Evolutionary conservation across 2,797 vertebrate species (phyloP), one percentile per base, ranked within the genome.

Genomic region (Girardinus metallicus): DNA sequence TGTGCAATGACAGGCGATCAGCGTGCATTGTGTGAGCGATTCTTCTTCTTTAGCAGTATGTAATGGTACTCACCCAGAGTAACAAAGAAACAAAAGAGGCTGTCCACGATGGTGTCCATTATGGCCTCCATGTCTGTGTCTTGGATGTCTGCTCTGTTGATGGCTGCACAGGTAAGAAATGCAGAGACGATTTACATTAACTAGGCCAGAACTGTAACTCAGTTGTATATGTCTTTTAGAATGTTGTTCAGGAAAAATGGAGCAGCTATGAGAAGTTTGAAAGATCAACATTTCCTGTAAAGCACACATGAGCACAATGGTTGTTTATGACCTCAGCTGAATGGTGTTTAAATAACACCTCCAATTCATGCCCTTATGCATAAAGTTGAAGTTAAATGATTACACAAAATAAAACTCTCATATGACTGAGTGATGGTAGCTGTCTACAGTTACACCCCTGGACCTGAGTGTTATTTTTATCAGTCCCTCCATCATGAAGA

Each of bases 71-170:
- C 94, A 99, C 98, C 98, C 41, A 99, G 94, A 75, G 98, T 99
- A 92, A 99, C 98, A 89, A 99, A 99, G 94, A 99, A 99, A 87
- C 98, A 99, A 95, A 99, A 99, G 62, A 99, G 97, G 77, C 98
- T 98, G 91, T 99, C 98, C 86, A 99, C 98, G 83, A 99, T 97
- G 68, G 97, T 98, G 94, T 99, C 98, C 98, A 99, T 99, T 92
- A 99, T 97, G 71, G 96, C 96, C 89, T 99, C 98, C 97, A 99
- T 98, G 91, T 99, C 98, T 0, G 98, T 98, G 94, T 99, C 98
- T 84, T 97, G 97, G 91, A 98, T 96, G 92, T 99, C 98, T 80
- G 97, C 95, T 92, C 96, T 96, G 92, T 99, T 99, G 89, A 99
- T 98, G 83, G 98, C 98, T 96, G 89, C 74, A 80, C 72, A 77